A percentile compares a stretch with the other conserved stretches of the same genome.
These are phyloP conservation scores for Junonia oenone DNA, from an alignment of 2,888 invertebrate genomes.

Conservation along the genomic window DNA sequence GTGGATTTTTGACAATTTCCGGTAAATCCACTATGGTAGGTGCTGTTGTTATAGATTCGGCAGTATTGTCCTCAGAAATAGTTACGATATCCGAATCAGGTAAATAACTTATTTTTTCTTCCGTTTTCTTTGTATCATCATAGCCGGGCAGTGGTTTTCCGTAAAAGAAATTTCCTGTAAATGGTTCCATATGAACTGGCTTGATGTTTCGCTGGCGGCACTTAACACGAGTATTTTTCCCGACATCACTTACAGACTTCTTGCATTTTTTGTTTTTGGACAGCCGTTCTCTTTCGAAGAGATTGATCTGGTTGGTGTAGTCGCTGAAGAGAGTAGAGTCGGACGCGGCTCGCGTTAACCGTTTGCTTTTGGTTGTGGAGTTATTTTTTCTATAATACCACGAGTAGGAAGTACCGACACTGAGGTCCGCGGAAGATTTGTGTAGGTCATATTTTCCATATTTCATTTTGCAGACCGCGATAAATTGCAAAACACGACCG, in stretches of 20 bases:
- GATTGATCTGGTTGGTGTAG: constrained; percentile 68
- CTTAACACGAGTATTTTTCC: constrained; percentile 59
- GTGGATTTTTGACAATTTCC: constrained; percentile 62
- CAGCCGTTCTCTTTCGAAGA: constrained; percentile 60
- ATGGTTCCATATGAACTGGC: constrained; percentile 67
- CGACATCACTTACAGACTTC: constrained; percentile 63
- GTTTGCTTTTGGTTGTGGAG: constrained; percentile 54
- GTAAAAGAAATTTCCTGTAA: constrained; percentile 72
- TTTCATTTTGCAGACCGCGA: constrained; percentile 63
- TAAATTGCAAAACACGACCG: constrained; percentile 53
- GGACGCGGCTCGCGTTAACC: constrained; percentile 58
- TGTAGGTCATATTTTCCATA: constrained; percentile 76
- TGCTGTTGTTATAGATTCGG: constrained; percentile 56
- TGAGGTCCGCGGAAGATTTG: constrained; percentile 68
- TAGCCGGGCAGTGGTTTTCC: constrained; percentile 66
- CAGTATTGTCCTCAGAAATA: constrained; percentile 59
- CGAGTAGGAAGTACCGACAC: constrained; percentile 71
- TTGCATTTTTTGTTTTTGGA: constrained; percentile 56
- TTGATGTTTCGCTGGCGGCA: constrained; percentile 55
- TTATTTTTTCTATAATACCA: constrained; percentile 73
- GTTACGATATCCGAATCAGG: constrained; percentile 68
- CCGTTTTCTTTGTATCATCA: constrained; percentile 55
- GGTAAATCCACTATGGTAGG: constrained; percentile 60
- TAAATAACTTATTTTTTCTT: constrained; percentile 64
- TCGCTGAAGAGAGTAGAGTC: constrained; percentile 76